These are phyloP conservation scores for Fragariocoptes setiger DNA, from an alignment of 1,140 invertebrate species.

Conservation along the genomic window DNA sequence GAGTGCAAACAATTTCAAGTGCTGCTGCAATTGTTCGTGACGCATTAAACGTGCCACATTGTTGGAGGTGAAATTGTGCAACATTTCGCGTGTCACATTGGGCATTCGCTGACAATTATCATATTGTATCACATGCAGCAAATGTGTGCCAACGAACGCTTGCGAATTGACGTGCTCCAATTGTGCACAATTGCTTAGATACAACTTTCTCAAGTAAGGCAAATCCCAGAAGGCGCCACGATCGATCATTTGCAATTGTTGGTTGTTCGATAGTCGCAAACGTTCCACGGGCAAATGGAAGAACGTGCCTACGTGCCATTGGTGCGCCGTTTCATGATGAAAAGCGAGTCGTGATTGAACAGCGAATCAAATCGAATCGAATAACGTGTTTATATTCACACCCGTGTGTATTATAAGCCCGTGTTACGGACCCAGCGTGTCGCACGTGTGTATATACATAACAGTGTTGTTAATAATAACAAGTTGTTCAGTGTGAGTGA, in stretches of 20 bases:
- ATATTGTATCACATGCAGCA: constrained; percentile 11
- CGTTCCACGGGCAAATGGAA: constrained; percentile 14
- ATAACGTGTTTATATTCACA: too few species aligned
- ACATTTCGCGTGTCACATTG: background rate
- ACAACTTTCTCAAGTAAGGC: constrained; percentile 14
- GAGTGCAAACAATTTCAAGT: too few species aligned
- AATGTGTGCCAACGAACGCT: constrained; percentile 16
- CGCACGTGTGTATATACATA: too few species aligned
- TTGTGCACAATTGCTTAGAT: constrained; percentile 17
- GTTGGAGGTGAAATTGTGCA: background rate
- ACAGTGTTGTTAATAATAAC: background rate
- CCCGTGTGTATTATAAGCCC: too few species aligned
- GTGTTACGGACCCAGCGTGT: too few species aligned
- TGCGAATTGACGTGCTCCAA: constrained; percentile 17
- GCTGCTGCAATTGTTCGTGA: background rate
- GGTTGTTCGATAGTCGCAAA: constrained; percentile 16
- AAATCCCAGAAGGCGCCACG: constrained; percentile 18
- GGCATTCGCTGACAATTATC: background rate
- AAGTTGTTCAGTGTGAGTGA: background rate
- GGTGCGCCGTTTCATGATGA: too few species aligned
- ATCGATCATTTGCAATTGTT: constrained; percentile 16
- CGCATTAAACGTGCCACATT: background rate
- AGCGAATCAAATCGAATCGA: too few species aligned
- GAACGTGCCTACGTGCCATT: constrained; percentile 15
- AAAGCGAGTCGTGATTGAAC: too few species aligned